Evolutionary conservation across 1,140 invertebrate genomes (phyloP), one percentile per base, ranked within the genome.

Genomic region (Rhagoletis pomonella): DNA sequence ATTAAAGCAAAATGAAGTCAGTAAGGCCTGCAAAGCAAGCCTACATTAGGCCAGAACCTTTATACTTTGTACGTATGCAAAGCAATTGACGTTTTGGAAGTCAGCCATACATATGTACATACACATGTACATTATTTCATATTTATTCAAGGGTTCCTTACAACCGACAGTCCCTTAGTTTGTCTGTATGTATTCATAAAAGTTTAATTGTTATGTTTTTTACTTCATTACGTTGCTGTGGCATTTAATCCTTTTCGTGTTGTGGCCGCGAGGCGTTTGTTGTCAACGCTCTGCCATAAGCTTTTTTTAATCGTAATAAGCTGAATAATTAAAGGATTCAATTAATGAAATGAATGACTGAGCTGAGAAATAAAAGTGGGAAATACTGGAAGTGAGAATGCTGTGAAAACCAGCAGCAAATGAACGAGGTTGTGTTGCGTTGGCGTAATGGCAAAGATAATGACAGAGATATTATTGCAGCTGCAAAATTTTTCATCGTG

Each of bases 281-380:
- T 19, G 73, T 81, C 47, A 81, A 81, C 73, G 47, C 73, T 17
- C 47, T 81, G 73, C 47, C 73, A 81, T 81, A 81, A 81, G 73
- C 73, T 81, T 81, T 81, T 44, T 81, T 81, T 81, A 81, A 81
- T 50, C 73, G 73, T 81, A 81, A 81, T 81, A 81, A 81, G 73
- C 73, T 81, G 73, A 81, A 81, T 81, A 81, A 81, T 81, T 81
- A 81, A 81, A 81, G 73, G 73, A 81, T 77, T 81, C 73, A 81
- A 81, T 81, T 81, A 81, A 81, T 29, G 73, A 81, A 81, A 81
- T 81, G 73, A 81, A 81, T 81, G 73, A 81, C 73, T 19, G 47
- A 73, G 10, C 47, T 44, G 69, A 47, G n/a, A 73, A 73, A 17
- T 12, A 14, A 73, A n/a, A n/a, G n/a, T n/a, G n/a, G 4, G 44